Base-by-base conservation (phyloP, 2,888 invertebrate species). In the Meiosimyza decipiens region DNA sequence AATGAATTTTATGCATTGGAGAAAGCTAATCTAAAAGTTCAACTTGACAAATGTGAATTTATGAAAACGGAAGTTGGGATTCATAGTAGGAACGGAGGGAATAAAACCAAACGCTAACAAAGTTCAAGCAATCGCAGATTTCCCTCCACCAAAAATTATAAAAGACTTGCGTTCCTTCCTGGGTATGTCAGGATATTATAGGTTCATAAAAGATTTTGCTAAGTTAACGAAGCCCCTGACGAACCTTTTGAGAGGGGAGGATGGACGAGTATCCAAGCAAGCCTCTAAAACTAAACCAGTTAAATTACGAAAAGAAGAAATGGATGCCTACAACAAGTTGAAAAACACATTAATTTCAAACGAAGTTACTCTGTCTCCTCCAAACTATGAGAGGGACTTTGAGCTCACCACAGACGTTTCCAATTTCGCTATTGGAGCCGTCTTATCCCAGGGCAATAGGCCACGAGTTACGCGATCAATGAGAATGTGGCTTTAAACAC, bases 241-340 rank as follows among this genome's bases (percentile, higher is more conserved):
- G 16, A 70, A 47, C 16, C 62, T 62, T 33, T 51, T 70, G n/a
- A 60, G 62, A 22, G 70, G 52, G n/a, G 71, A 71, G 15, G 28
- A 59, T 28, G 59, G 59, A 4, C 18, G 28, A 18, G 18, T 59
- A 59, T 4, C 22, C 13, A 3, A 2, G 5, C 6, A 59, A 7
- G 22, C 13, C 12, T 54, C 54, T 6, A 54, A 54, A 28, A 59
- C 13, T 28, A 28, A 22, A 7, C n/a, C 4, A 59, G 16, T 71
- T 9, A 12, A 71, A 16, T 28, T 71, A 47, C 51, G 66, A 16
- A 59, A 40, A 4, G 66, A 66, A 47, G 71, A 66, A 47, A 22
- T 66, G 49, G 33, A 60, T 11, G 59, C 66, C 5, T 71, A 66
- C 66, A 49, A 71, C 60, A 63, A 28, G 50, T 18, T 66, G 12